Evolutionary conservation across 1,140 invertebrate species (phyloP), one percentile per base, ranked within the genome.

Genomic region (Schlechtendalia chinensis): DNA sequence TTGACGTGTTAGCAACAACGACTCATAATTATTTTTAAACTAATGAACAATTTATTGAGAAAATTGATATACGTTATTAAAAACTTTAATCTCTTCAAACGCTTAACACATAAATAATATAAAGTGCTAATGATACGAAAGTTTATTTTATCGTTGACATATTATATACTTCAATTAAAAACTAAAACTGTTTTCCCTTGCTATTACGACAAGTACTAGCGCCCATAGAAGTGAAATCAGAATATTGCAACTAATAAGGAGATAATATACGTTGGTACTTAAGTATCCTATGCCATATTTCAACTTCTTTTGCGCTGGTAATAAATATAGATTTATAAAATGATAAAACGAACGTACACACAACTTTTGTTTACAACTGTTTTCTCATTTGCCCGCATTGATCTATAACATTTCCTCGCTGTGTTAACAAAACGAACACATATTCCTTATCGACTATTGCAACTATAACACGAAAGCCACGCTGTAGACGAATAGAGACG

Each of bases 201-300:
- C 65, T 69, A 69, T 69, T 69, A 69, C n/a, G 22, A n/a, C n/a
- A n/a, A n/a, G 19, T 69, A 69, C n/a, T 50, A 47, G 14, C 47
- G 17, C 22, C 69, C 50, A 54, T 54, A 29, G 27, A 72, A 72
- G 47, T 54, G 69, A 72, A 72, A 72, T 72, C 47, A 71, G 67
- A 53, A 71, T 61, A 61, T 71, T 71, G 45, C 10, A 27, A 27
- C 47, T 71, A 16, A 71, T 71, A 71, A 71, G 45, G 10, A 71
- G 16, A 27, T 53, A 71, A 3, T 50, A 69, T 53, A 50, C 4
- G 22, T 27, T 22, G 24, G 45, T 17, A 12, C 17, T 72, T 72
- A 72, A 29, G 27, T 29, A 11, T 29, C 27, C 24, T 29, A 29
- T 53, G 29, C 58, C 69, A 39, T 72, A n/a, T 29, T 47, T 54